phyloP scores from a whole-genome alignment of 2,797 vertebrate genomes.

The Falco berigora region DNA sequence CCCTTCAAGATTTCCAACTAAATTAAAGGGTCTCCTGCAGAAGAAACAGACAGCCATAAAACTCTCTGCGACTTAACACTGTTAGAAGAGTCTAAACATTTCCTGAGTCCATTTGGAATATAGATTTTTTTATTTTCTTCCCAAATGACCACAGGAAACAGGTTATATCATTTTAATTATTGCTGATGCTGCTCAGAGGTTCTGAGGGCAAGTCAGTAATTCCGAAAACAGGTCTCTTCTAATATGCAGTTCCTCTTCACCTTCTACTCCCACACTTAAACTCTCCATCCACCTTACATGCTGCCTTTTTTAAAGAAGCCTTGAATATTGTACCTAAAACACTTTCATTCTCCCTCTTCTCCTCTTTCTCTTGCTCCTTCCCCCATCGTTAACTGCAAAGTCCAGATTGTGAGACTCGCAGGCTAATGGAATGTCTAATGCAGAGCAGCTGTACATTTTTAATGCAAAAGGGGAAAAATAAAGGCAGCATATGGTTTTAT shows the following conservation, averaged over 20 bases:
- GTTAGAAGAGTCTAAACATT: slow-evolving; percentile 50
- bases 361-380: background rate
- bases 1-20: slow-evolving; percentile 29
- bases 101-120: slow-evolving; percentile 65
- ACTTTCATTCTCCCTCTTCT: background rate
- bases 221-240: background rate
- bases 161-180: slow-evolving; percentile 70
- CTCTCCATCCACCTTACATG: background rate
- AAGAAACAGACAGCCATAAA: slow-evolving; percentile 43
- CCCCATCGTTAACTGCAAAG: background rate
- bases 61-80: slow-evolving; percentile 38
- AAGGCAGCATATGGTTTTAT: slow-evolving; percentile 73
- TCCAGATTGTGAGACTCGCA: slow-evolving; percentile 1
- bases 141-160: slow-evolving; percentile 61
- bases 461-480: slow-evolving; percentile 64
- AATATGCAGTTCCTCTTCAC: background rate
- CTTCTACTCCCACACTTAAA: background rate
- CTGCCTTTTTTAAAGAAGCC: background rate
- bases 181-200: slow-evolving; percentile 57
- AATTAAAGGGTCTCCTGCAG: slow-evolving; percentile 43
- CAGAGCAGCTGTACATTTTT: slow-evolving; percentile 67
- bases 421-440: slow-evolving; percentile 55
- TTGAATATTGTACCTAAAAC: background rate
- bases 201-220: slow-evolving; percentile 48
- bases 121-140: slow-evolving; percentile 66